Evolutionary conservation across 2,113 vertebrate genomes (phyloP).

Genomic region (Bombycilla garrulus): DNA sequence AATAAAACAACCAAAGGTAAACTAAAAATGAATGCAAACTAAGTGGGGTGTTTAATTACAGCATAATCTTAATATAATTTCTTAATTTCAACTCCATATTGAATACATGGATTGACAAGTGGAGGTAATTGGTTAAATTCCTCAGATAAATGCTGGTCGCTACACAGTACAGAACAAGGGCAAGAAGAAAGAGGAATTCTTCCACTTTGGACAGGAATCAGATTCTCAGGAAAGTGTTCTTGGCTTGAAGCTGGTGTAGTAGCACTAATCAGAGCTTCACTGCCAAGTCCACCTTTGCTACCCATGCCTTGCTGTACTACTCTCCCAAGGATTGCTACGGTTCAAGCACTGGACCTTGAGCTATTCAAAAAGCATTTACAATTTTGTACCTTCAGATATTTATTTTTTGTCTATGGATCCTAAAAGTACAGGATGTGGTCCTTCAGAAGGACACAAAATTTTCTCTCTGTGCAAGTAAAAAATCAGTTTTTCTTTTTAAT

Average conservation of each 20-base stretch:
- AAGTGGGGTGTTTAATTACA: not conserved
- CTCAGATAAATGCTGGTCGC: not conserved
- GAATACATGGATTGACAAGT: not conserved
- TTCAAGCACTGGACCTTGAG: not conserved
- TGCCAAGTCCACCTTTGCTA: not conserved
- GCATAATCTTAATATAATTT: not conserved
- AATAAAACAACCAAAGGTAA: not conserved
- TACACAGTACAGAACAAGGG: not conserved
- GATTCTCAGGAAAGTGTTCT: not conserved
- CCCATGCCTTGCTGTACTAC: too few relatives aligned
- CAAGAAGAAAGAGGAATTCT: not conserved
- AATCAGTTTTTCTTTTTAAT: not conserved
- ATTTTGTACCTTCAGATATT: slow-evolving; percentile 17
- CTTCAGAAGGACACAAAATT: not conserved
- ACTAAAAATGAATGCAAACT: not conserved
- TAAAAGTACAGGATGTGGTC: not conserved
- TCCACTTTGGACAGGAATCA: not conserved
- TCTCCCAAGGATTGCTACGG: not conserved
- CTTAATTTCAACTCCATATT: not conserved
- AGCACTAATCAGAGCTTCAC: not conserved
- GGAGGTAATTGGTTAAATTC: not conserved
- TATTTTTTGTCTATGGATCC: slow-evolving; percentile 10
- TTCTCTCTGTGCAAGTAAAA: not conserved
- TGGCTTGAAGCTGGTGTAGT: not conserved
- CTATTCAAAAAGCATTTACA: not conserved